A percentile compares a stretch with the other conserved stretches of the same genome.
Evolutionary conservation across 2,888 invertebrate species (phyloP).

Genomic region (Tetanocera ferruginea): DNA sequence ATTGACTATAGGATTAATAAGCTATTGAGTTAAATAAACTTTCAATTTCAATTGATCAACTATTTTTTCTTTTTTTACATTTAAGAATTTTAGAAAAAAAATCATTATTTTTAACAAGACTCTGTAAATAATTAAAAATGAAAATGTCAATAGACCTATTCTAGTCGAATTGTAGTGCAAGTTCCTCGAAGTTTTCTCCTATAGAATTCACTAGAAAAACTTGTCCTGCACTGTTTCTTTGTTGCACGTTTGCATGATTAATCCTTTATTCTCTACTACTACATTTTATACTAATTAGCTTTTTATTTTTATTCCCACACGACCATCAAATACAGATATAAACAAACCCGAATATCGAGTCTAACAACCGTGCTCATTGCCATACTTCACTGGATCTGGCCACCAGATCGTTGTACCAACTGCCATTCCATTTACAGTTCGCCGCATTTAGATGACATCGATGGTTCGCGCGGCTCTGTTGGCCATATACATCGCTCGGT

Average conservation of each 20-base stretch:
- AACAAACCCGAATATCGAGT: constrained; percentile 96
- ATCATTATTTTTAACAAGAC: neutral
- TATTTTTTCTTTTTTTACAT: neutral
- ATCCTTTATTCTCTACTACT: neutral
- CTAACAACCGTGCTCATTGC: constrained; percentile 79
- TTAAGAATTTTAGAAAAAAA: neutral
- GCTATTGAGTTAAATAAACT: too few species aligned
- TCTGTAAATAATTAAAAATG: too few species aligned
- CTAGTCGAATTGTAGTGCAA: neutral
- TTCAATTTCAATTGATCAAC: neutral
- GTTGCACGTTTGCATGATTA: constrained; percentile 42
- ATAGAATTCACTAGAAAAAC: neutral
- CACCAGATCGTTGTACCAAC: constrained; percentile 77
- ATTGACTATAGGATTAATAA: too few species aligned
- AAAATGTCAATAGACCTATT: too few species aligned
- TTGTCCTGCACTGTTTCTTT: neutral
- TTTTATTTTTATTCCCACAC: neutral
- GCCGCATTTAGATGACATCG: constrained; percentile 64
- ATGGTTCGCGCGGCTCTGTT: constrained; percentile 70
- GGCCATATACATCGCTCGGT: constrained; percentile 80
- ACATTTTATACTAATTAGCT: neutral
- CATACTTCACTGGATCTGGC: constrained; percentile 83
- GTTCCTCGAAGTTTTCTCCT: neutral
- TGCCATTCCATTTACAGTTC: constrained; percentile 70
- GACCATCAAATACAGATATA: constrained; percentile 75